Base-by-base conservation (phyloP, 1,140 invertebrate species). In the Leucophenga varia region DNA sequence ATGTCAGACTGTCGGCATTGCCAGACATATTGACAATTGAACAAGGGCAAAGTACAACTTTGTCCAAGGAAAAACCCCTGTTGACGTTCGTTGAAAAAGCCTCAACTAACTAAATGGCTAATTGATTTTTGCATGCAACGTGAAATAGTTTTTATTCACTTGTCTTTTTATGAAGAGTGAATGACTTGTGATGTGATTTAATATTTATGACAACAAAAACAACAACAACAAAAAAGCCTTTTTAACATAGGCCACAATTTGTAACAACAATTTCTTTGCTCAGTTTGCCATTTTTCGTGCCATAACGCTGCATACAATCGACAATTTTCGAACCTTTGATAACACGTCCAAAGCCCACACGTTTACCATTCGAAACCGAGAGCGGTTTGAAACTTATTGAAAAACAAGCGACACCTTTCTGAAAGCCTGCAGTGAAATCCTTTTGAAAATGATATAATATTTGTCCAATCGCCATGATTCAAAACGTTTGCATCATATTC, bases 271-370 rank as follows among this genome's bases (percentile, higher is more conserved):
- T 41, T 2, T 49, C 38, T 1, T 56, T 61, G 14, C 37, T 63
- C 16, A 67, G 55, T 50, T 64, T 72, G 0, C 68, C 68, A 25
- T 72, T 72, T 30, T 72, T 69, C 14, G 68, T 68, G 43, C 64
- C 65, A 19, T 63, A 70, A 21, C 55, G 51, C 38, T 73, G 65
- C 1, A 73, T 49, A 31, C 48, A 49, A 14, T 73, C 63, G 18
- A 69, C 52, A 8, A 70, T 59, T 42, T 59, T 70, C 16, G 41
- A 19, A 21, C 70, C 70, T 20, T 52, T 49, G 8, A 55, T 32
- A 5, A 73, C 41, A 10, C 45, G 51, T 0, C 70, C 70, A 19
- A 73, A 73, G 12, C 60, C 70, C 8, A 72, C 56, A 3, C 70
- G 57, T 2, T 52, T 43, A 0, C 70, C 70, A 35, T 72, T 70